Base-by-base conservation (phyloP, 1,140 invertebrate species). In the Pectinophora gossypiella region DNA sequence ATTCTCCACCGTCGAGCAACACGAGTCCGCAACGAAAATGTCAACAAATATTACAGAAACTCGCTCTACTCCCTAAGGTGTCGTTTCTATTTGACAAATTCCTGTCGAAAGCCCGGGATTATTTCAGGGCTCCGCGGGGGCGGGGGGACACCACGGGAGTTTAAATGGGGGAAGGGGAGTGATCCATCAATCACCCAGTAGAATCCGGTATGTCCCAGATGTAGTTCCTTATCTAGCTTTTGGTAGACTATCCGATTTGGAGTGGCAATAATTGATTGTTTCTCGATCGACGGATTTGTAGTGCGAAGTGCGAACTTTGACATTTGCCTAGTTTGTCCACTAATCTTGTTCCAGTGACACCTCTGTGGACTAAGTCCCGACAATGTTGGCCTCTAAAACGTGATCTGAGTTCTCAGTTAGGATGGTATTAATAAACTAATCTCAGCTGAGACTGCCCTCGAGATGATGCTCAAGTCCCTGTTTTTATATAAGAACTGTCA, bases 21-120 rank as follows among this genome's bases (percentile, higher is more conserved):
- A n/a, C n/a, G n/a, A 27, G 5, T 27, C 12, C 23, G 23, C 23
- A 27, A 6, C 23, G 5, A 27, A 27, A 27, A 27, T 12, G 23
- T 27, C 23, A 27, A 27, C 23, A 27, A 27, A 27, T 27, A 27
- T 27, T 27, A 27, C 23, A 12, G 23, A 27, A 27, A 12, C n/a
- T n/a, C 12, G 36, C 13, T 1, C 12, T 20, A 38, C 19, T 62
- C 59, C 57, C 60, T 1, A 21, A 61, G 69, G 69, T 69, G 68
- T 69, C 65, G 63, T 68, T 64, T 63, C 47, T 44, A 47, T 46
- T 42, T 67, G 71, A 74, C 68, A 74, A 64, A 68, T 69, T 64
- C 48, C 44, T 63, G 60, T 49, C 50, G 66, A 62, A 67, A 67
- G 48, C 54, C 49, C 52, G 19, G 57, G 63, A 68, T 66, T 71